Percentiles rank a stretch among this genome's conserved stretches.
phyloP scores from a whole-genome alignment of 2,797 vertebrate genomes.

The Oreonectes daqikongensis region DNA sequence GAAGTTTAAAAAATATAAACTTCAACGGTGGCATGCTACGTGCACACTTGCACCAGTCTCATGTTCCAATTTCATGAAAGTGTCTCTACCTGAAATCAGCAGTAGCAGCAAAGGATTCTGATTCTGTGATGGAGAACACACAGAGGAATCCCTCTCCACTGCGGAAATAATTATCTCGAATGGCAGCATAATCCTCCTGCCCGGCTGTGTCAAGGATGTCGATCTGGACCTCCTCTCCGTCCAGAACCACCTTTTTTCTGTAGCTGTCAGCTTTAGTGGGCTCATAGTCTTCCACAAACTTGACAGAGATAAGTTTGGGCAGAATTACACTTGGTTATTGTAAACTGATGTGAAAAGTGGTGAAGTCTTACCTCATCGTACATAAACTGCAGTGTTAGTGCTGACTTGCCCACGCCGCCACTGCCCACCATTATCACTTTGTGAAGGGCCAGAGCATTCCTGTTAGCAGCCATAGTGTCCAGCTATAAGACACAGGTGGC shows the following conservation, averaged over 20 bases:
- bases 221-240: constrained; percentile 87
- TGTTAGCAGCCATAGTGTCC: constrained; percentile 81
- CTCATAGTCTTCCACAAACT: constrained; percentile 92
- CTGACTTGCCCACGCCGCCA: constrained; percentile 89
- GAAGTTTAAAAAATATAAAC: background rate
- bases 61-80: background rate
- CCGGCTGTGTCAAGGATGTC: constrained; percentile 88
- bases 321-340: background rate
- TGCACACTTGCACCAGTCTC: background rate
- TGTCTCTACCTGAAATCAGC: constrained; percentile 83
- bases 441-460: constrained; percentile 86
- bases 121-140: constrained; percentile 87
- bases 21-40: background rate
- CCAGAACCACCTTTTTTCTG: constrained; percentile 86
- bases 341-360: background rate
- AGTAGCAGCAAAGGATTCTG: constrained; percentile 86
- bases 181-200: constrained; percentile 88
- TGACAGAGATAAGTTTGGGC: constrained; percentile 3
- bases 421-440: constrained; percentile 93
- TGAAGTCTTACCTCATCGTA: constrained; percentile 85
- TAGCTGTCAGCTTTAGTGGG: constrained; percentile 91
- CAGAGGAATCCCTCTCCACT: constrained; percentile 88
- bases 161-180: constrained; percentile 88
- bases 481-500: background rate
- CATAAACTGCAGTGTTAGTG: constrained; percentile 88